Evolutionary conservation across 2,797 vertebrate species (phyloP).

Genomic region (Microctenopoma lineatum): DNA sequence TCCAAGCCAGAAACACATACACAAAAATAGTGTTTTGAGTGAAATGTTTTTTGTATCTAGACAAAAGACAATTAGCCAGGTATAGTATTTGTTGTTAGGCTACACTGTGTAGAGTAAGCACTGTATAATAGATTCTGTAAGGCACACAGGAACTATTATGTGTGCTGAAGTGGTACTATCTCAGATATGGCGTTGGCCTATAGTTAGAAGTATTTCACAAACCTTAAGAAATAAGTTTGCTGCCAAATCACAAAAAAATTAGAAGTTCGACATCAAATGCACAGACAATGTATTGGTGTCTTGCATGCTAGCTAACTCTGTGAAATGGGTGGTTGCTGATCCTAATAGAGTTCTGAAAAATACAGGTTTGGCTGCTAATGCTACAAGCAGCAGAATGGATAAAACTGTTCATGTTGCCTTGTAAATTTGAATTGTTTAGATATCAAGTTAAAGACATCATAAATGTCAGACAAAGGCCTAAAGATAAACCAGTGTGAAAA

Average conservation of each 20-base stretch:
- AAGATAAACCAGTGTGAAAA: not conserved
- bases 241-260: slow-evolving; percentile 4
- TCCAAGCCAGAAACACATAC: slow-evolving; percentile 19
- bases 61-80: slow-evolving; percentile 19
- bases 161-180: slow-evolving; percentile 31
- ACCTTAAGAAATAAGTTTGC: slow-evolving; percentile 4
- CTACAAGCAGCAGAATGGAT: not conserved
- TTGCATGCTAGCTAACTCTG: not conserved
- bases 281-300: not conserved
- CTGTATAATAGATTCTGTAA: slow-evolving; percentile 40
- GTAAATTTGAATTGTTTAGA: not conserved
- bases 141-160: slow-evolving; percentile 59
- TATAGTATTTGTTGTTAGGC: slow-evolving; percentile 36
- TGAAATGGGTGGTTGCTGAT: not conserved
- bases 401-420: not conserved
- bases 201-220: not conserved
- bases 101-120: slow-evolving; percentile 35
- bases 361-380: no score
- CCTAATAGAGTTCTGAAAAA: not conserved
- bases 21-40: slow-evolving; percentile 27
- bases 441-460: not conserved
- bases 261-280: slow-evolving; percentile 3
- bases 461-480: not conserved
- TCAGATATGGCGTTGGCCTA: slow-evolving; percentile 10
- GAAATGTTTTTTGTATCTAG: slow-evolving; percentile 21